Evolutionary conservation across 1,140 invertebrate species (phyloP).

Genomic region (Drosophila bocki): DNA sequence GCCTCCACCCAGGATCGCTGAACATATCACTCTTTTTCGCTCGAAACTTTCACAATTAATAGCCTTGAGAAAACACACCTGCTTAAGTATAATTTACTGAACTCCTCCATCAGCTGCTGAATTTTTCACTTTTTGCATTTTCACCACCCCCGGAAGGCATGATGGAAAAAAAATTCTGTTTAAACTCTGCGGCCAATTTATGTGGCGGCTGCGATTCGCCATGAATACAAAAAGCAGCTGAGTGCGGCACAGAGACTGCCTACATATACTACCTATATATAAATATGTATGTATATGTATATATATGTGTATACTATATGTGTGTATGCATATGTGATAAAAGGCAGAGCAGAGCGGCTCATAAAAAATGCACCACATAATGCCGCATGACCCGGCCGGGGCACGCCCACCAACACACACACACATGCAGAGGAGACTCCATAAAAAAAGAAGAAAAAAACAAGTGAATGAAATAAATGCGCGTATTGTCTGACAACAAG

Average conservation of each 20-base stretch:
- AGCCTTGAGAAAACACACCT: conserved; percentile 20
- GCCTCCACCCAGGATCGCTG: no score
- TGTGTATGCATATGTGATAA: conserved; percentile 77
- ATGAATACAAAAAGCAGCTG: conserved; percentile 41
- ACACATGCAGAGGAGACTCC: conserved; percentile 15
- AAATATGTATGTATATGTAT: neutral
- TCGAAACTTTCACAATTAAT: neutral
- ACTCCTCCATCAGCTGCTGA: conserved; percentile 36
- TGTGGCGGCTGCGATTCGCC: conserved; percentile 57
- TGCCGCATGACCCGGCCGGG: conserved; percentile 68
- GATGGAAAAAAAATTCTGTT: conserved; percentile 29
- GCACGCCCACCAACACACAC: conserved; percentile 55
- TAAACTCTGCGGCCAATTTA: conserved; percentile 65
- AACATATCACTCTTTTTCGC: neutral
- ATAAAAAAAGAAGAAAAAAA: conserved; percentile 30
- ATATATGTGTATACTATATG: neutral
- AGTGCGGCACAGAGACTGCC: conserved; percentile 22
- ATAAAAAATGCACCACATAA: conserved; percentile 81
- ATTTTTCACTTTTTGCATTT: conserved; percentile 38
- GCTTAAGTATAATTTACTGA: conserved; percentile 21
- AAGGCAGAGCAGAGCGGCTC: conserved; percentile 67
- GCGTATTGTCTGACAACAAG: conserved; percentile 77
- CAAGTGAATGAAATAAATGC: conserved; percentile 72
- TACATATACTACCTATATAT: conserved; percentile 22
- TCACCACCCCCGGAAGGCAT: conserved; percentile 10